phyloP scores from a whole-genome alignment of 1,140 invertebrate species.

The Lepidurus packardi region DNA sequence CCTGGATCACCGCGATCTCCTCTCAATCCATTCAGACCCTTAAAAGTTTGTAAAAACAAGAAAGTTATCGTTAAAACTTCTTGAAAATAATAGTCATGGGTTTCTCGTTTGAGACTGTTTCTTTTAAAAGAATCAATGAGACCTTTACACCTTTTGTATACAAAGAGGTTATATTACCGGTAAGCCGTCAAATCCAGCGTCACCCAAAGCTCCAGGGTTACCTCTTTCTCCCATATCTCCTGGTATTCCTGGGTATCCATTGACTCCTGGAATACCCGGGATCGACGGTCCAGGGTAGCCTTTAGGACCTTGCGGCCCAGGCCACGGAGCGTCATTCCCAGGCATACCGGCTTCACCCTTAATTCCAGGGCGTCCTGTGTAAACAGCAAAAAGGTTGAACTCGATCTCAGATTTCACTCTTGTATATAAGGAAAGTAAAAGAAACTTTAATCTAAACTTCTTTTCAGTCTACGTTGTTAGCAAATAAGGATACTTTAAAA shows the following conservation, averaged over 20 bases:
- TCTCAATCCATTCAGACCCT: slow-evolving; percentile 32
- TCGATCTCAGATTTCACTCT: no score
- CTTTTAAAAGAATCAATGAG: no score
- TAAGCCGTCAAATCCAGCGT: slow-evolving; percentile 36
- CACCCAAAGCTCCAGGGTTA: slow-evolving; percentile 37
- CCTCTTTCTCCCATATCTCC: slow-evolving; percentile 41
- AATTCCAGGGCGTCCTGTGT: no score
- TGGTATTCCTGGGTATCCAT: slow-evolving; percentile 38
- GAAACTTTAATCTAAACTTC: no score
- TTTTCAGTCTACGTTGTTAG: no score
- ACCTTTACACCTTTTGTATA: no score
- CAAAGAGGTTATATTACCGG: background rate
- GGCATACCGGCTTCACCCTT: slow-evolving; percentile 17
- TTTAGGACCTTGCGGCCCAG: slow-evolving; percentile 36
- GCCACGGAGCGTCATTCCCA: slow-evolving; percentile 30
- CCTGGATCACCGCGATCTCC: slow-evolving; percentile 37
- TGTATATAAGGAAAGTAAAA: no score
- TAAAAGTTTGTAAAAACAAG: background rate
- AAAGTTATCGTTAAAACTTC: no score
- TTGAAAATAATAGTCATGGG: no score
- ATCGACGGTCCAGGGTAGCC: slow-evolving; percentile 30
- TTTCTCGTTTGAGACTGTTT: no score
- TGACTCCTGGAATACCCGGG: slow-evolving; percentile 33
- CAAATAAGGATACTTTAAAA: no score
- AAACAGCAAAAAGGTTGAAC: no score